Percentiles rank a stretch among this genome's conserved stretches.
Evolutionary conservation across 2,888 invertebrate genomes (phyloP).

Genomic region (Brachypalpus laphriformis): DNA sequence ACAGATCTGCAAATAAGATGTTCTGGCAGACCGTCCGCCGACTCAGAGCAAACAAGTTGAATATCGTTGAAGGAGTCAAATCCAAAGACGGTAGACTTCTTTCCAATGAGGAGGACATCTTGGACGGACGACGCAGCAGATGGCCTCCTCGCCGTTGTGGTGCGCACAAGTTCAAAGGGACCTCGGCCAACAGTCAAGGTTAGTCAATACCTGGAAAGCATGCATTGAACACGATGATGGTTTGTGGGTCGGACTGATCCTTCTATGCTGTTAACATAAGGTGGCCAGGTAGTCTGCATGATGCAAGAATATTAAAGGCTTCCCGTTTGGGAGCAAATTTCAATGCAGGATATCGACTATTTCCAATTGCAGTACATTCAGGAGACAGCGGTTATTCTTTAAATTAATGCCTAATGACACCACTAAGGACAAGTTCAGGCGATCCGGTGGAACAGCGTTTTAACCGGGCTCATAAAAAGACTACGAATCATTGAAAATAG

Average conservation of each 20-base stretch:
- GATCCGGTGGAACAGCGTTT: neutral
- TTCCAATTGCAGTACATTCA: conserved; percentile 4
- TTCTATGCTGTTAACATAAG: conserved; percentile 22
- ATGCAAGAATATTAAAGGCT: conserved; percentile 1
- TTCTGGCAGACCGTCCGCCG: too few species aligned
- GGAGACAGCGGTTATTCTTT: neutral
- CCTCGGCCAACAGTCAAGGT: too few species aligned
- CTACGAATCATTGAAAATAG: too few species aligned
- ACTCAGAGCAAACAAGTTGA: too few species aligned
- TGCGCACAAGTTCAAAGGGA: too few species aligned
- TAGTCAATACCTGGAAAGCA: neutral
- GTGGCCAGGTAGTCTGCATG: conserved; percentile 2
- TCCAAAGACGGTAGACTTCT: too few species aligned
- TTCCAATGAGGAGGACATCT: too few species aligned
- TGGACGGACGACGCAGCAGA: too few species aligned
- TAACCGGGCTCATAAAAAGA: neutral
- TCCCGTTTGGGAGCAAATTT: conserved; percentile 20
- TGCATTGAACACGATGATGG: conserved; percentile 1
- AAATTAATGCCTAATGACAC: neutral
- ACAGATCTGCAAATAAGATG: too few species aligned
- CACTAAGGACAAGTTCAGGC: neutral
- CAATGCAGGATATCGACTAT: conserved; percentile 11
- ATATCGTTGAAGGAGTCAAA: too few species aligned
- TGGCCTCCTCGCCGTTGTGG: too few species aligned
- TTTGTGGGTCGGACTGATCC: neutral